Evolutionary conservation across 1,140 invertebrate species (phyloP).

Genomic region (Metopolophium dirhodum): DNA sequence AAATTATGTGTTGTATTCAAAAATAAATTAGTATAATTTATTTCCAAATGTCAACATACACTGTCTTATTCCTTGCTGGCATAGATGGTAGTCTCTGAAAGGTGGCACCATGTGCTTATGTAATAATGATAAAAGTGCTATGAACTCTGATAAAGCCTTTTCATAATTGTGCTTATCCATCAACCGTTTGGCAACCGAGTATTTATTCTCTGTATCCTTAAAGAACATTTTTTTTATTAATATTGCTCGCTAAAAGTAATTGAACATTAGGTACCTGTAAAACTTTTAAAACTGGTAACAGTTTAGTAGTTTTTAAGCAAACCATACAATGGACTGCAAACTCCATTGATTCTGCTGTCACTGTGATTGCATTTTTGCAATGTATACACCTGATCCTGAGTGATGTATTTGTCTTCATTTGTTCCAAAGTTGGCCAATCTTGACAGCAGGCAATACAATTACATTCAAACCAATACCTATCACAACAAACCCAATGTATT

Average conservation of each 20-base stretch:
- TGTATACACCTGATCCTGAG: slow-evolving; percentile 66
- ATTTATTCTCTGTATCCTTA: slow-evolving; percentile 77
- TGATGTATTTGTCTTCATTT: slow-evolving; percentile 69
- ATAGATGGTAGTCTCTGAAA: slow-evolving; percentile 81
- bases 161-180: slow-evolving; percentile 71
- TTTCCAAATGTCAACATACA: slow-evolving; percentile 77
- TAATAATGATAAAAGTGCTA: slow-evolving; percentile 71
- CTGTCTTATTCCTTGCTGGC: slow-evolving; percentile 79
- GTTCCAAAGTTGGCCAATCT: slow-evolving; percentile 81
- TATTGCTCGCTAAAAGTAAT: not conserved
- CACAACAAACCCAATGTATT: not conserved
- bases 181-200: slow-evolving; percentile 70
- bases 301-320: slow-evolving; percentile 75
- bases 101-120: slow-evolving; percentile 76
- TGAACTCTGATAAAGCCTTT: slow-evolving; percentile 72
- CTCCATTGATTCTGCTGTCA: slow-evolving; percentile 71
- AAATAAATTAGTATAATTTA: slow-evolving; percentile 53
- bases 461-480: slow-evolving; percentile 89
- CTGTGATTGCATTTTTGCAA: slow-evolving; percentile 70
- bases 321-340: slow-evolving; percentile 75
- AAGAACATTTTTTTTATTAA: slow-evolving; percentile 60
- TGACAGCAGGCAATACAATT: slow-evolving; percentile 79
- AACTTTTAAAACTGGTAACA: slow-evolving; percentile 78
- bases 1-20: not conserved
- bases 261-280: slow-evolving; percentile 63